Base-by-base conservation (phyloP, 1,140 invertebrate species). In the Drosophila kanapiae region DNA sequence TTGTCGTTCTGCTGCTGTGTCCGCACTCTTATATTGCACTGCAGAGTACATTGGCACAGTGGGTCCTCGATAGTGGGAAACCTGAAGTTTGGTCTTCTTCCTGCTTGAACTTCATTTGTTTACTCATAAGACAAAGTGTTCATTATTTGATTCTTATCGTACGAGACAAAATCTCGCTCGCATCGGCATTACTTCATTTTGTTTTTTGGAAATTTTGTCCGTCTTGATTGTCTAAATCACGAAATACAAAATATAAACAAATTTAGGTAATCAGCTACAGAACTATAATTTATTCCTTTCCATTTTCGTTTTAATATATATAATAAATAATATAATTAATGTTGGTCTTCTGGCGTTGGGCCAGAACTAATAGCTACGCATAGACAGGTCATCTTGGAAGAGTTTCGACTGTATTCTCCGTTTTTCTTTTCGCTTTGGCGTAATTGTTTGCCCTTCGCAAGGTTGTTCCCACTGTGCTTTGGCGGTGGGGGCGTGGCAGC, bases 371-470 rank as follows among this genome's bases (percentile, higher is more conserved):
- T 38, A 4, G 11, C 4, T 38, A 13, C 11, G 5, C 37, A 38
- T 38, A 38, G 5, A 38, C 38, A 7, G 38, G 38, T n/a, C 7
- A 43, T 27, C 16, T 43, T 75, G 11, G 54, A 35, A 31, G 8
- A 16, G 16, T n/a, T 54, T 5, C 4, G 14, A 40, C 45, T 49
- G 42, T 61, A 16, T 29, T 58, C 47, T 33, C 33, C 13, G 5
- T 29, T n/a, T 7, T 10, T 53, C 48, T 57, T 65, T 62, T 59
- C 58, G 35, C 56, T 61, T 43, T 60, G 56, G 11, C 14, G 31
- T 45, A 80, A 80, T 76, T 77, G 62, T 80, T 59, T 74, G 82
- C 82, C 72, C 81, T 77, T 64, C 63, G 62, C 59, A 83, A 83
- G 71, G 80, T 82, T 82, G 80, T 74, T 67, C 74, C 68, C 78